Base-by-base conservation (phyloP, 2,888 invertebrate genomes). In the Parnassius mnemosyne region DNA sequence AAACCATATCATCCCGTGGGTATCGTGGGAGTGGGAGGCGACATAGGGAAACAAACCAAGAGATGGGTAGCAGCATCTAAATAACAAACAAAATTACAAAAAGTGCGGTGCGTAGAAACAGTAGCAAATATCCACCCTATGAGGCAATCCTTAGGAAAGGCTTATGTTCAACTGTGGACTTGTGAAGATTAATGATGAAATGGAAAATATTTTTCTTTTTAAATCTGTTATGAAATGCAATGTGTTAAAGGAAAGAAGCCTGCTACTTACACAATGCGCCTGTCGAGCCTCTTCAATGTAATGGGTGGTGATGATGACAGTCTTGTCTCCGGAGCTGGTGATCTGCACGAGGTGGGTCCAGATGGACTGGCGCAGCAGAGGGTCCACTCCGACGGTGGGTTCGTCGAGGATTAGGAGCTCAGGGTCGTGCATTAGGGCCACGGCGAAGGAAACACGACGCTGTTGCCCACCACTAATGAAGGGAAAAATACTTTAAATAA, bases 271-370 rank as follows among this genome's bases (percentile, higher is more conserved):
- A 80, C 95, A 94, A 80, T 97, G 96, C 66, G 97, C 97, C 89
- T 97, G 97, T 71, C 97, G 89, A 20, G 98, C 98, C 89, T 98
- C 98, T 84, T 98, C 98, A 66, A 98, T 98, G 79, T 98, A 98
- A 76, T 92, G 92, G 0, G 92, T 92, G 65, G 94, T 98, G 97
- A 79, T 98, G 96, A 70, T 97, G 71, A 98, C 98, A 20, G 98
- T 98, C 85, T 97, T 98, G 84, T 96, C 95, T 49, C 96, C 96
- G 67, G 96, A 95, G 88, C 96, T 95, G 71, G 97, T 97, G 79
- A 98, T 96, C 78, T 96, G 95, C 64, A 97, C 96, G 81, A 98
- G 92, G 81, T 98, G 97, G 75, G 96, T 97, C 98, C 98, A 98
- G 82, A 98, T 98, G 84, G 97, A 97, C 89, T 97, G 96, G 20